phyloP scores from a whole-genome alignment of 2,113 vertebrate genomes.

The Podarcis muralis region DNA sequence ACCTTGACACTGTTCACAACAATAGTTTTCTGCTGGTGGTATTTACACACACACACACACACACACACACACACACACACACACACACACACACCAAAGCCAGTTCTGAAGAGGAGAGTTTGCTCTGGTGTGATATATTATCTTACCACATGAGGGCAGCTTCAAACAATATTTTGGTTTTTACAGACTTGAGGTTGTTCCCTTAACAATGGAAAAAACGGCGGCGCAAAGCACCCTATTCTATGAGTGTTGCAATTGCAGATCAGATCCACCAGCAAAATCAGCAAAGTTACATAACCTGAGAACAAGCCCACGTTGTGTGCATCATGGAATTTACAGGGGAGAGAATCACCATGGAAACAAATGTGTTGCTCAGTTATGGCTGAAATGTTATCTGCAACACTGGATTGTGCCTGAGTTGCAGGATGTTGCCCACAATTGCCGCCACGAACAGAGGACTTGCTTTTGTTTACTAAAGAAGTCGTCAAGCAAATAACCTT shows the following conservation, averaged over 20 bases:
- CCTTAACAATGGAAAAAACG: not conserved
- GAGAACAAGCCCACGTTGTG: not conserved
- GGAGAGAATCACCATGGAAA: not conserved
- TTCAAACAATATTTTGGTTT: not conserved
- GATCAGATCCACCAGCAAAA: not conserved
- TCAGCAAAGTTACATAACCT: not conserved
- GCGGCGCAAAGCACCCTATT: not conserved
- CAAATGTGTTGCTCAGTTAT: rapidly evolving
- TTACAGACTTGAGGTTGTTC: not conserved
- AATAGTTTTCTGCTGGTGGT: not conserved
- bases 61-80: no score
- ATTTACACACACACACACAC: not conserved
- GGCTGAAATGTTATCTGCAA: not conserved
- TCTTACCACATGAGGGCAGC: constrained; percentile 18
- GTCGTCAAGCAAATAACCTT: constrained; percentile 17
- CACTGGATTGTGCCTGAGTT: not conserved
- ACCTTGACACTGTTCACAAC: not conserved
- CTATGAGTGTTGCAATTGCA: not conserved
- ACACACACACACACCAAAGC: not conserved
- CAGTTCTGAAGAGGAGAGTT: not conserved
- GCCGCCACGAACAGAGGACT: not conserved
- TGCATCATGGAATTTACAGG: not conserved
- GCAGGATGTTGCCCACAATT: not conserved
- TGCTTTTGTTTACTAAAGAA: not conserved
- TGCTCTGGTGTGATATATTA: not conserved